phyloP scores from a whole-genome alignment of 2,797 vertebrate genomes.

The Tapera naevia region DNA sequence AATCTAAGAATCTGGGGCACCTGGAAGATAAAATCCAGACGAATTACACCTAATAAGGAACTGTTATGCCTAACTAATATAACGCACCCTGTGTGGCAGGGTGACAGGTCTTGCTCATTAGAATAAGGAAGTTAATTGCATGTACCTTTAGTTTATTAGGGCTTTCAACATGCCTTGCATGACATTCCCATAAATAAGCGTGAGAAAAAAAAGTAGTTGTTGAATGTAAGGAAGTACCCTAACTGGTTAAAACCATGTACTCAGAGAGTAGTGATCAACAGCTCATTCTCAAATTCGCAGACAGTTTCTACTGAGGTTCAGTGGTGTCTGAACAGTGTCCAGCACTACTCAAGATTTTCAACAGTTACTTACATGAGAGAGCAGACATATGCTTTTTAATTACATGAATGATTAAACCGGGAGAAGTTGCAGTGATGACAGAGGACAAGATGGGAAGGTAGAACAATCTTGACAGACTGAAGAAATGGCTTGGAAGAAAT shows the following conservation, averaged over 20 bases:
- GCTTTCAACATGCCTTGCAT: not conserved
- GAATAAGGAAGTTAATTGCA: not conserved
- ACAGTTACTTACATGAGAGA: not conserved
- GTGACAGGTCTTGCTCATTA: not conserved
- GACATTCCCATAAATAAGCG: not conserved
- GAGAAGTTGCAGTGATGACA: slow-evolving; percentile 22
- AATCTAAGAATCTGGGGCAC: not conserved
- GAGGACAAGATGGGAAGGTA: slow-evolving; percentile 12
- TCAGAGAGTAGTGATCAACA: not conserved
- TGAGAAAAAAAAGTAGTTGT: not conserved
- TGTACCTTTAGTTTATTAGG: not conserved
- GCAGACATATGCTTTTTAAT: not conserved
- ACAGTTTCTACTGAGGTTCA: slow-evolving; percentile 1
- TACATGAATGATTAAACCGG: not conserved
- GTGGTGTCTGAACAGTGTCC: not conserved
- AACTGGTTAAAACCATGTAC: not conserved
- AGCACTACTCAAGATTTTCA: slow-evolving; percentile 9
- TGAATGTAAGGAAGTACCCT: not conserved
- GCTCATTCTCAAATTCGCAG: not conserved
- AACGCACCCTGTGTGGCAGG: not conserved
- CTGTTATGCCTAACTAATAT: not conserved
- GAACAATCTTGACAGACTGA: not conserved
- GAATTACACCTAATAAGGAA: not conserved
- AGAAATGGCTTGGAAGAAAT: slow-evolving; percentile 10
- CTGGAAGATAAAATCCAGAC: not conserved